Evolutionary conservation across 2,888 invertebrate genomes (phyloP), one percentile per base, ranked within the genome.

Genomic region (Brachyopa scutellaris): DNA sequence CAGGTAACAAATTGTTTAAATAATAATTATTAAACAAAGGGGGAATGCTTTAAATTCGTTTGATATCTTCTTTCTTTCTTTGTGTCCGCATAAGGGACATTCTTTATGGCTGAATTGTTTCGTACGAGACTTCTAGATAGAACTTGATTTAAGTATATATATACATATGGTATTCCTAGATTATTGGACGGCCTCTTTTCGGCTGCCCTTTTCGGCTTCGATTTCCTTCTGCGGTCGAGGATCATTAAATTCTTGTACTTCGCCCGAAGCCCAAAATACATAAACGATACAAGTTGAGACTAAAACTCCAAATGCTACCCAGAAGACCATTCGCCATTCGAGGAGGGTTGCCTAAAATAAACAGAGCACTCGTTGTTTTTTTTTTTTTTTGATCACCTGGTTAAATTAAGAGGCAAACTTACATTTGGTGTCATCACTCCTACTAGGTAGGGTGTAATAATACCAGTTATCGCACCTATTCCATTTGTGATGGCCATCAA

Each of bases 311-410:
- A 95, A 92, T 31, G 95, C 93, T n/a, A 96, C 94, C 94, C 95
- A 95, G 88, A 96, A 96, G 0, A 96, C 95, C 0, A 92, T 86
- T 26, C 94, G 92, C 96, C 96, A 96, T 91, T 95, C 93, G 13
- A 90, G 88, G 6, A 94, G 86, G 0, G 92, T 92, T 45, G 93
- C 92, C 94, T 93, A 88, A 49, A 76, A 57, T 29, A 40, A 53
- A 26, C 3, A 6, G 6, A 6, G 17, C 19, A 11, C 3, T 26
- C 6, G 3, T 26, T 5, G 6, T 5, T 5, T 3, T 5, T 5
- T 26, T 26, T 26, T 3, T 15, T 9, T 36, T 7, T 7, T 13
- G 1, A 1, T 1, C 0, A 13, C 6, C 1, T 2, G 3, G 5
- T 40, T 1, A n/a, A 21, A 8, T 49, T n/a, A 4, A 21, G n/a